These are phyloP conservation scores for Galagoides demidoff DNA, from an alignment of 2,797 vertebrate genomes.

Conservation along the genomic window DNA sequence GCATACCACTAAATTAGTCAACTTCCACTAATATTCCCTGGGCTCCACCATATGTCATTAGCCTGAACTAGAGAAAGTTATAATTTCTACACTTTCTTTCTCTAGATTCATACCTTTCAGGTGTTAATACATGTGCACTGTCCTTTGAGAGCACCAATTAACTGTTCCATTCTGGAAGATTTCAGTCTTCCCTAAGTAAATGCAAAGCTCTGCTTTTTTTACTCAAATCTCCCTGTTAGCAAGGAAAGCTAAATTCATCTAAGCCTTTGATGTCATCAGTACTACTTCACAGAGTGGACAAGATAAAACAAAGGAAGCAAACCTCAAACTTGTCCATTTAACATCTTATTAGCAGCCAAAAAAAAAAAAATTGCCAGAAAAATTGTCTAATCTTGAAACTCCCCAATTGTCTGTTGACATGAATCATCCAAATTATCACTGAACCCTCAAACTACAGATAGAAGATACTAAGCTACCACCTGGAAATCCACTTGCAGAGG, in stretches of 20 bases:
- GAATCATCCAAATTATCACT: constrained; percentile 47
- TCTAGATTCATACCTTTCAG: constrained; percentile 29
- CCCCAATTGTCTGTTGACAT: constrained; percentile 48
- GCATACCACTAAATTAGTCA: not conserved
- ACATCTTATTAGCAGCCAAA: constrained; percentile 26
- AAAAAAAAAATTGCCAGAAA: not conserved
- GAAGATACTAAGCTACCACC: not conserved
- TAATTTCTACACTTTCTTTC: constrained; percentile 45
- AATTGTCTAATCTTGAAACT: constrained; percentile 41
- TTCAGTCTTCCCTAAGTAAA: constrained; percentile 26
- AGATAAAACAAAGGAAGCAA: not conserved
- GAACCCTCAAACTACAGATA: not conserved
- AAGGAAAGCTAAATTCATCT: not conserved
- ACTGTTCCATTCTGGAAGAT: not conserved
- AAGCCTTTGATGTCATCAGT: constrained; percentile 2
- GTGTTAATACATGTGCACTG: not conserved
- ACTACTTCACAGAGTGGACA: not conserved
- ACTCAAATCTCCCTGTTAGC: not conserved
- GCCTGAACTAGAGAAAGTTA: not conserved
- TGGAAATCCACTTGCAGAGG: not conserved
- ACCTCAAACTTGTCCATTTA: constrained; percentile 4
- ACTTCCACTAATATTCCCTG: constrained; percentile 18
- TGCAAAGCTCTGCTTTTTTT: not conserved
- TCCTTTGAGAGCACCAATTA: constrained; percentile 43
- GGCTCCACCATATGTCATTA: constrained; percentile 21